Conservation (phyloP, 2,797 vertebrate species). For the Sebastes vulpes region DNA sequence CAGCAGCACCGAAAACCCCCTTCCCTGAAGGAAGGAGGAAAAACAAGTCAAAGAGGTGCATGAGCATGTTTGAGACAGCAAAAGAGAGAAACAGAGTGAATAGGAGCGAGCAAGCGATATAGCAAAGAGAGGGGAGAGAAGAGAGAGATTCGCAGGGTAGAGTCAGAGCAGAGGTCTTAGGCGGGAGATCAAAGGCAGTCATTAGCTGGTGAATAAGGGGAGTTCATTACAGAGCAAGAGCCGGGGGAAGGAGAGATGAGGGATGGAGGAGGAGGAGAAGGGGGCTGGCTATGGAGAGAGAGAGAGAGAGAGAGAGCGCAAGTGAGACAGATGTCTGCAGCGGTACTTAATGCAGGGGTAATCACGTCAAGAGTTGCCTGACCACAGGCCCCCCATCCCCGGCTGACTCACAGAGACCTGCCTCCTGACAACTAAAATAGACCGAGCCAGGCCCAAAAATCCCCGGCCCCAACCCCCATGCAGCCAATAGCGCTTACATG, state of each 20-base stretch:
- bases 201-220: conserved; percentile 89
- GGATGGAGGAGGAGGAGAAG: conserved; percentile 59
- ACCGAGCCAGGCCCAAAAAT: conserved; percentile 46
- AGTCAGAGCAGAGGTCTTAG: conserved; percentile 88
- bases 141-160: conserved; percentile 79
- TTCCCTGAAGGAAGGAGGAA: conserved; percentile 34
- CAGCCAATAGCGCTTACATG: conserved; percentile 66
- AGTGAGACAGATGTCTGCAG: conserved; percentile 82
- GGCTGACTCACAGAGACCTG: conserved; percentile 73
- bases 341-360: conserved; percentile 81
- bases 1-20: conserved; percentile 54
- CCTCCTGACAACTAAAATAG: conserved; percentile 71
- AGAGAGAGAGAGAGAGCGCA: conserved; percentile 38
- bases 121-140: conserved; percentile 54
- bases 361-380: conserved; percentile 84
- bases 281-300: conserved; percentile 42
- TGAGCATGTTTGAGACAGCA: conserved; percentile 52
- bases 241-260: conserved; percentile 77
- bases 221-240: conserved; percentile 89
- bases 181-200: conserved; percentile 89
- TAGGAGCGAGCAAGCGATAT: conserved; percentile 36
- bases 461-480: conserved; percentile 19
- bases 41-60: conserved; percentile 57
- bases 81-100: conserved; percentile 48
- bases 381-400: conserved; percentile 63